These are phyloP conservation scores for Papilio protenor DNA, from an alignment of 2,888 invertebrate species.

Conservation along the genomic window DNA sequence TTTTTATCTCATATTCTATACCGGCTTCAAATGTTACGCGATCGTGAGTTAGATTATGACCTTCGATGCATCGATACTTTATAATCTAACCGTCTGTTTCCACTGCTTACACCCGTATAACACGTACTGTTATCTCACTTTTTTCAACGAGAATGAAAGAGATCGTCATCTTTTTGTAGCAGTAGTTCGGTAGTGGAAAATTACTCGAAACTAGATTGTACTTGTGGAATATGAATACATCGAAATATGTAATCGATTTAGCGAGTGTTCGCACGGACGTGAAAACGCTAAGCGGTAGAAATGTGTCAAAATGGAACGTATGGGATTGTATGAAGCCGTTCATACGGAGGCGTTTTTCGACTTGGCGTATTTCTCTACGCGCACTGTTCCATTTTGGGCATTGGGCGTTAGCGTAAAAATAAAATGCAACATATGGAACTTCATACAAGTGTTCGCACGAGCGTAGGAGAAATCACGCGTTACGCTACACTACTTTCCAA, in stretches of 20 bases:
- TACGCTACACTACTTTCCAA: too few relatives aligned
- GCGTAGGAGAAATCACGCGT: too few relatives aligned
- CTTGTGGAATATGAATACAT: not conserved
- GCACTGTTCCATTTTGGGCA: too few relatives aligned
- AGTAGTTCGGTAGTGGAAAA: not conserved
- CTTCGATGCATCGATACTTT: slow-evolving; percentile 24
- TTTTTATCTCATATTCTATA: slow-evolving; percentile 29
- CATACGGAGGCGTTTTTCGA: too few relatives aligned
- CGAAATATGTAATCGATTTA: not conserved
- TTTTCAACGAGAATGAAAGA: not conserved
- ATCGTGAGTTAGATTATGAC: slow-evolving; percentile 16
- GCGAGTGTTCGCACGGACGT: too few relatives aligned
- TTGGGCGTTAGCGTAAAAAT: too few relatives aligned
- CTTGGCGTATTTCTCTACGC: too few relatives aligned
- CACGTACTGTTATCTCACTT: slow-evolving; percentile 1
- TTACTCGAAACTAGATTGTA: not conserved
- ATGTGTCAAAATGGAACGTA: too few relatives aligned
- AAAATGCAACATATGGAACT: too few relatives aligned
- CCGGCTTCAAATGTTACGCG: slow-evolving; percentile 16
- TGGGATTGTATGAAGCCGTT: too few relatives aligned
- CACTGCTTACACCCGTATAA: not conserved
- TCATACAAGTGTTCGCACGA: too few relatives aligned
- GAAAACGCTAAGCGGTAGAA: too few relatives aligned
- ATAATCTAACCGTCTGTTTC: not conserved
- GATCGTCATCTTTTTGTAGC: not conserved